Base-by-base conservation (phyloP, 2,113 vertebrate species). In the Madoqua kirkii region DNA sequence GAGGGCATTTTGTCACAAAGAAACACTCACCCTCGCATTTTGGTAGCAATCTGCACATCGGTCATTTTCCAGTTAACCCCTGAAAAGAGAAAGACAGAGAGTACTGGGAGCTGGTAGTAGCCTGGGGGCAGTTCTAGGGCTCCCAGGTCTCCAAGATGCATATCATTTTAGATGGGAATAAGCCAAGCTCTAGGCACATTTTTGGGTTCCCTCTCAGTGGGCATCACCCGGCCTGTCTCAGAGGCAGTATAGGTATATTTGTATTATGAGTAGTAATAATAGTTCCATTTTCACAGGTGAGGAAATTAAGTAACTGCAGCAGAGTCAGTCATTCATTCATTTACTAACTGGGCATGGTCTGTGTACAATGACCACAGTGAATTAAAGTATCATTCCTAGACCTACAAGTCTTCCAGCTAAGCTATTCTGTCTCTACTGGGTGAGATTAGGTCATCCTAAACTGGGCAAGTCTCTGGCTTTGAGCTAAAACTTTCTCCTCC, bases 21-120 rank as follows among this genome's bases (percentile, higher is more conserved):
- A 92, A 48, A 3, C 62, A 96, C 98, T 98, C 91, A 98, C 99
- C 99, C 99, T 98, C 99, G 99, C 62, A 99, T 98, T 98, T 99
- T 99, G 97, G 99, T 99, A 78, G 98, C 99, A 3, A 99, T 99
- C 98, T 98, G 98, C 86, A 99, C 98, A 0, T 99, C 99, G 6
- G 99, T 99, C 96, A 99, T 98, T 98, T 99, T 99, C 98, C 98
- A 98, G 96, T 99, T 99, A 96, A 99, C 99, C 95, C 99, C 99
- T 99, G 98, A 88, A 98, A 98, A 50, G 78, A 87, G 89, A 98
- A 43, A 29, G 57, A 50, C 78, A 87, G 89, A 98, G 36, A 29
- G 57, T 93, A 33, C 23, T 17, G 27, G 57, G 40, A 50, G n/a
- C 1, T 76, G 36, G 36, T 13, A 52, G 19, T 50, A 93, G 87